Evolutionary conservation across 2,113 vertebrate genomes (phyloP).

Genomic region (Todiramphus saurophagus): DNA sequence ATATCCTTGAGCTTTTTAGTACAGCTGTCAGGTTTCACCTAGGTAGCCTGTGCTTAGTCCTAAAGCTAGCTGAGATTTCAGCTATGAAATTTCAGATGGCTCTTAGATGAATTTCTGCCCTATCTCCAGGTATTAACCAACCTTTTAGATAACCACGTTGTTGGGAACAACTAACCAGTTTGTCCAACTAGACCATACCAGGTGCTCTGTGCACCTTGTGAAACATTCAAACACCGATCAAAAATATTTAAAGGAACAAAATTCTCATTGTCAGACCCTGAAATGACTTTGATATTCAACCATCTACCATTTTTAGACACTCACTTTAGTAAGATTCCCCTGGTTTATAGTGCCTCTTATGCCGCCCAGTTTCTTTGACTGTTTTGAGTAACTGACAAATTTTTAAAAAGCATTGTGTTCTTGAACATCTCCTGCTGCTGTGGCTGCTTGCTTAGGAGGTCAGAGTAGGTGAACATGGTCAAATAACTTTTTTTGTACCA

Average conservation of each 20-base stretch:
- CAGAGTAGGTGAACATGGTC: background rate
- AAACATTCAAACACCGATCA: background rate
- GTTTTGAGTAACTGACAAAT: background rate
- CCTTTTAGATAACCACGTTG: background rate
- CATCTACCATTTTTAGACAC: background rate
- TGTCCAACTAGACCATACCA: background rate
- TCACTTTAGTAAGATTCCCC: background rate
- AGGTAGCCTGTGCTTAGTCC: background rate
- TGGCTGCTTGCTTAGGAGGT: background rate
- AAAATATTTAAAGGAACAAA: background rate
- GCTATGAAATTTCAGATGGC: background rate
- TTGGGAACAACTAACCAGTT: background rate
- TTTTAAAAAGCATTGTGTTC: background rate
- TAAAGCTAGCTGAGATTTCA: background rate
- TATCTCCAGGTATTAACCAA: background rate
- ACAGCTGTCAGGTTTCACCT: background rate
- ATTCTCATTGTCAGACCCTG: accelerated
- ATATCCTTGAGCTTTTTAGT: background rate
- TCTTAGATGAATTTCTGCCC: background rate
- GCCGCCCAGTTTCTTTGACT: background rate
- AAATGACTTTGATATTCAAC: background rate
- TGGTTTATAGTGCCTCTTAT: background rate
- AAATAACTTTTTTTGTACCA: background rate
- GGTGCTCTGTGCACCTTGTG: background rate
- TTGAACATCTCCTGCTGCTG: background rate